phyloP scores from a whole-genome alignment of 1,140 invertebrate genomes.

The Drosophila nebulosa region DNA sequence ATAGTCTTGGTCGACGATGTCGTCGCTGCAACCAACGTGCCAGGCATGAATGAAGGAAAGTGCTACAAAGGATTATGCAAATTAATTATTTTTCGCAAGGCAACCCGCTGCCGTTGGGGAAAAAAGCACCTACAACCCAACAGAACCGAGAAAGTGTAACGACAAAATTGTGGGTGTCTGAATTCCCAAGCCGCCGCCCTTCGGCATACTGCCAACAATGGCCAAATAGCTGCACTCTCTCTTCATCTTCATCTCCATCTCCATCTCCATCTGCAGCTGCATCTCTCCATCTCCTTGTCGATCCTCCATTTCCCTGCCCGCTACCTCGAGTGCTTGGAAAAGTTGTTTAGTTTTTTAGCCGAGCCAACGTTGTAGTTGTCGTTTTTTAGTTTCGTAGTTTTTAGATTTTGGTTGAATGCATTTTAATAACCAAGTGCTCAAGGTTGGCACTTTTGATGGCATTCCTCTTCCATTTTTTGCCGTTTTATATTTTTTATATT shows the following conservation, averaged over 20 bases:
- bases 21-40: conserved; percentile 57
- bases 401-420: conserved; percentile 78
- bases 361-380: conserved; percentile 32
- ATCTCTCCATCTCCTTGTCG: neutral
- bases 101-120: conserved; percentile 30
- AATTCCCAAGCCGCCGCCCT: conserved; percentile 25
- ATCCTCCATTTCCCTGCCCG: neutral
- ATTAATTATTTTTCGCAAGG: conserved; percentile 79
- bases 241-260: conserved; percentile 41
- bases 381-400: conserved; percentile 71
- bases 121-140: conserved; percentile 32
- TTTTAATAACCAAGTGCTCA: conserved; percentile 78
- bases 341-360: conserved; percentile 53
- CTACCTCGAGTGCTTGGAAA: conserved; percentile 33
- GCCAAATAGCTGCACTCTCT: conserved; percentile 55
- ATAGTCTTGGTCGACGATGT: conserved; percentile 4
- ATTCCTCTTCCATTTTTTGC: conserved; percentile 50
- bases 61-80: conserved; percentile 79
- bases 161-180: conserved; percentile 69
- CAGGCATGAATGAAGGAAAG: conserved; percentile 76
- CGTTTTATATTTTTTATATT: neutral
- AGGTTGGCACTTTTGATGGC: conserved; percentile 76
- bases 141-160: conserved; percentile 55
- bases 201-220: conserved; percentile 63
- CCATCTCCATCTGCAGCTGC: conserved; percentile 9